Evolutionary conservation across 1,140 invertebrate species (phyloP), one percentile per base, ranked within the genome.

Genomic region (Pseudomyrmex sp.): DNA sequence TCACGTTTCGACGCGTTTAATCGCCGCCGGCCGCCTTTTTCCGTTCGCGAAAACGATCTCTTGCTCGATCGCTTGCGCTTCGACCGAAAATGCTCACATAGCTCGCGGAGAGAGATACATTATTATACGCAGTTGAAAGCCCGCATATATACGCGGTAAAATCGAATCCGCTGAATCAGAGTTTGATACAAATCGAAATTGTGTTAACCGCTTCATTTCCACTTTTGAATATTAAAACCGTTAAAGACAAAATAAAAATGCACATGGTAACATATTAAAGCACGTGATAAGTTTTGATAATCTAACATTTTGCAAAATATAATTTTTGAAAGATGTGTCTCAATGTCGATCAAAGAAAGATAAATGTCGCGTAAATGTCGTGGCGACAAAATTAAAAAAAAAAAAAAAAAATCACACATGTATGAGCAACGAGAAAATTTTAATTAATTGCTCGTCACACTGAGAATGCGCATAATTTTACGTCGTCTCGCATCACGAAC

Each of bases 11-110:
- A 75, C 50, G 54, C 23, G 76, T 61, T 80, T 80, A 72, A 80
- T 80, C 76, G 76, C 76, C 76, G 76, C 76, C 65, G 52, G 66
- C 66, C 54, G 54, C 46, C 76, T 80, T 80, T 80, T 80, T 72
- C 44, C 23, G 66, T 8, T 26, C 44, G 12, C 54, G 23, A 66
- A 44, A 72, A 9, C 54, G 54, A 44, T 48, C 54, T 50, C 66
- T 80, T 72, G 54, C 66, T 15, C 54, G 44, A 13, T 65, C 18
- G 8, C 35, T 35, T 13, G 23, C 2, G 50, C 35, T 35, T 5
- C 46, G 50, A 72, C 26, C n/a, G 70, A 72, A 72, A 74, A 35
- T 35, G 35, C 59, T 18, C 44, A 12, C 48, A 54, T 77, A 56
- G 63, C 50, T 69, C 63, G 63, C 26, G 56, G 50, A 77, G 50